phyloP scores from a whole-genome alignment of 2,888 invertebrate species.

The Galerucella pusilla region DNA sequence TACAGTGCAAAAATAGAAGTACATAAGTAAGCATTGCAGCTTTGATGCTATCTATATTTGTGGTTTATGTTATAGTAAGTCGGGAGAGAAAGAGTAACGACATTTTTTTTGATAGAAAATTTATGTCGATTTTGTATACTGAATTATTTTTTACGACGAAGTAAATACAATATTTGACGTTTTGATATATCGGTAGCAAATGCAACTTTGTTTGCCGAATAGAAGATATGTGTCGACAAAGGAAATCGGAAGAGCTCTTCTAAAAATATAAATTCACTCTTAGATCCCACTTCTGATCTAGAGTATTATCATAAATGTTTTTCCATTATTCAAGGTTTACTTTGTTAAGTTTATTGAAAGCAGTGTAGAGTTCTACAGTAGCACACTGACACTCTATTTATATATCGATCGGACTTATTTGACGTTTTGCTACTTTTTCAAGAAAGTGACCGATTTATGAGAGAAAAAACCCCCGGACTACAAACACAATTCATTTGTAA shows the following conservation, averaged over 20 bases:
- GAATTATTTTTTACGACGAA: slow-evolving; percentile 35
- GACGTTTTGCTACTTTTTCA: too few species aligned
- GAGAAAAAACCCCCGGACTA: too few species aligned
- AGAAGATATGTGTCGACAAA: not conserved
- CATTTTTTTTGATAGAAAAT: slow-evolving; percentile 7
- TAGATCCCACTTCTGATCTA: not conserved
- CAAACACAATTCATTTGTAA: too few species aligned
- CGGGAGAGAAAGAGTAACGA: slow-evolving; percentile 20
- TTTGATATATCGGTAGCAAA: not conserved
- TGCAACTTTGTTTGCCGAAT: not conserved
- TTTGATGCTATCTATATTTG: slow-evolving; percentile 47
- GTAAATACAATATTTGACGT: slow-evolving; percentile 7
- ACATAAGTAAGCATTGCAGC: slow-evolving; percentile 42
- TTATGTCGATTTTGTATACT: slow-evolving; percentile 30
- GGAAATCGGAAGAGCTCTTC: not conserved
- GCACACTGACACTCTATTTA: not conserved
- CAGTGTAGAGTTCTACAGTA: not conserved
- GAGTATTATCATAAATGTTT: not conserved
- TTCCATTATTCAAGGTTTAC: not conserved
- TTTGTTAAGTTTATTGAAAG: not conserved
- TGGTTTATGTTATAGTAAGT: slow-evolving; percentile 40
- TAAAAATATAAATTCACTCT: not conserved
- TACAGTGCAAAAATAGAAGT: slow-evolving; percentile 42
- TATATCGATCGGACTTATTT: too few species aligned
- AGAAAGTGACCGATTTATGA: too few species aligned